Evolutionary conservation across 2,888 invertebrate species (phyloP).

Genomic region (Apamea monoglypha): DNA sequence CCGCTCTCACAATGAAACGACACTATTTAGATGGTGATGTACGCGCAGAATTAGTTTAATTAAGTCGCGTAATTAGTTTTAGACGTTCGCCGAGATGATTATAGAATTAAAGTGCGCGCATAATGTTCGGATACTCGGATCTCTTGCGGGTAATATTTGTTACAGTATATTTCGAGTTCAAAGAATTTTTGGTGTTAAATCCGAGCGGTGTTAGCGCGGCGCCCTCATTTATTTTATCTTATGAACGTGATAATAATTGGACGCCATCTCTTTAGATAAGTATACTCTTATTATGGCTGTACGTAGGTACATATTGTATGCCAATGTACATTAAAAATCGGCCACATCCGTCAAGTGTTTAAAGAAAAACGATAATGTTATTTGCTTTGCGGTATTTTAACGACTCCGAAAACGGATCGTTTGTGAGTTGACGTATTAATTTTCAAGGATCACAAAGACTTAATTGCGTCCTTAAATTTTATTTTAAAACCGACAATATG

Average conservation of each 20-base stretch:
- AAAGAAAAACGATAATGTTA: conserved; percentile 74
- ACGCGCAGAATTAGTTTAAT: conserved; percentile 86
- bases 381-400: conserved; percentile 84
- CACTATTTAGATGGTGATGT: conserved; percentile 87
- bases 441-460: conserved; percentile 85
- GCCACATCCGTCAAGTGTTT: conserved; percentile 70
- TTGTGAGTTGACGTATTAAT: conserved; percentile 82
- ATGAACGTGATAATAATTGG: conserved; percentile 73
- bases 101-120: conserved; percentile 74
- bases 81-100: conserved; percentile 76
- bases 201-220: conserved; percentile 62
- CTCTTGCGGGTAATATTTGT: conserved; percentile 74
- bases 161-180: conserved; percentile 76
- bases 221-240: conserved; percentile 71
- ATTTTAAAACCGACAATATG: conserved; percentile 86
- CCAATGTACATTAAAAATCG: conserved; percentile 70
- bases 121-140: conserved; percentile 72
- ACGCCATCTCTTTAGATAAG: conserved; percentile 61
- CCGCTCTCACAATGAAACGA: conserved; percentile 85
- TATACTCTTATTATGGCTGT: conserved; percentile 40
- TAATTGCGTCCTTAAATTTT: conserved; percentile 87
- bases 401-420: conserved; percentile 79
- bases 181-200: conserved; percentile 77
- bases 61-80: conserved; percentile 87
- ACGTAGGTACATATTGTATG: conserved; percentile 66